phyloP scores from a whole-genome alignment of 2,888 invertebrate genomes.

The Copidosoma aretas region DNA sequence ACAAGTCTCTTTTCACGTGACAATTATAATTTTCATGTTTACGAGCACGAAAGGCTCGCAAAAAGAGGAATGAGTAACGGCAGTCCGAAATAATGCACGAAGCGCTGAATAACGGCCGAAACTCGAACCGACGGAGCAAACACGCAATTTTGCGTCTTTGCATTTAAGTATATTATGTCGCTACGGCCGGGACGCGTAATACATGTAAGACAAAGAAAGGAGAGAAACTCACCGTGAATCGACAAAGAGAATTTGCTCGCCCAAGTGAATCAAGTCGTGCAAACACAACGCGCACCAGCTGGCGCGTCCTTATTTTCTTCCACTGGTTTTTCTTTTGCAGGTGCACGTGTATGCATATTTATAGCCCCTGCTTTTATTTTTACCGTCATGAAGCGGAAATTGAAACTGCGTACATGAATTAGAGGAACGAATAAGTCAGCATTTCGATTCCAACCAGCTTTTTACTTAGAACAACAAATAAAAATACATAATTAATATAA shows the following conservation, averaged over 20 bases:
- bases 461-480: too few relatives aligned
- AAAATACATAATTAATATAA: too few relatives aligned
- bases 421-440: not conserved
- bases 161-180: not conserved
- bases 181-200: too few relatives aligned
- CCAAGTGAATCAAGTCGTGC: conserved; percentile 2
- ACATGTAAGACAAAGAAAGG: too few relatives aligned
- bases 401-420: conserved; percentile 13
- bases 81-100: not conserved
- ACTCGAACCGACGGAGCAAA: conserved; percentile 8
- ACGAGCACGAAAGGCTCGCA: too few relatives aligned
- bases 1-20: too few relatives aligned
- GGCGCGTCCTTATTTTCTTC: not conserved
- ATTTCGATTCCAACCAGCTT: too few relatives aligned
- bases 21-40: too few relatives aligned
- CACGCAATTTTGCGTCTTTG: conserved; percentile 8
- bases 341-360: not conserved
- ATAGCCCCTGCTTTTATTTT: not conserved
- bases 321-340: not conserved
- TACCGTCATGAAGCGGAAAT: conserved; percentile 6
- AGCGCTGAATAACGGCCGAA: conserved; percentile 2
- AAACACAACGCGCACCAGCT: not conserved
- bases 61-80: too few relatives aligned
- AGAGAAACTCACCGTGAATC: not conserved
- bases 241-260: conserved; percentile 10